Percentiles rank a stretch among this genome's conserved stretches.
These are phyloP conservation scores for Masticophis lateralis DNA, from an alignment of 2,797 vertebrate genomes.

Conservation along the genomic window DNA sequence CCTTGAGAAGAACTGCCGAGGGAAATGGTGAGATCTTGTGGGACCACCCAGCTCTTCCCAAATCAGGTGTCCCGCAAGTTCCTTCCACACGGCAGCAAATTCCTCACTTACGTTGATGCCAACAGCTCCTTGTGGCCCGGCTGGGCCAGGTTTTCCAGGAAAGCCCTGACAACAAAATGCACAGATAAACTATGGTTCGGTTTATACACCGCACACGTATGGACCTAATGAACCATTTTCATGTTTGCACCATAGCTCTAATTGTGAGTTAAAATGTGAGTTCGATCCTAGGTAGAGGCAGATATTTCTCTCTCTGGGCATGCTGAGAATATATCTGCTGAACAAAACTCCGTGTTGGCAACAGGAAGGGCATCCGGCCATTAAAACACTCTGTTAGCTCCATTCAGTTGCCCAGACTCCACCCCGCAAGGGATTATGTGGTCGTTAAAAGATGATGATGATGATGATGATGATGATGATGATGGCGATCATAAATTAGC, in stretches of 20 bases:
- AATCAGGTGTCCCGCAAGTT: background rate
- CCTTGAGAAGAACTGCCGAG: background rate
- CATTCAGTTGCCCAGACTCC: no score
- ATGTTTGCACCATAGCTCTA: background rate
- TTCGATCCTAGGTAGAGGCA: no score
- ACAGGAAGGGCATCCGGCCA: no score
- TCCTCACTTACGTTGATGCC: slow-evolving; percentile 85
- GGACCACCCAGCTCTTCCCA: background rate
- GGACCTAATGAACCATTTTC: background rate
- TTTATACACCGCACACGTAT: background rate
- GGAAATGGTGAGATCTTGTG: no score
- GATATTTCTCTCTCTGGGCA: no score
- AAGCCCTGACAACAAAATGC: slow-evolving; percentile 73
- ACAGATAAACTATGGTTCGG: background rate
- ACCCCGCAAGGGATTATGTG: no score
- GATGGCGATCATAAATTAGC: background rate
- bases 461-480: no score
- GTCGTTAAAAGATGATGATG: no score
- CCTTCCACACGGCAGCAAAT: background rate
- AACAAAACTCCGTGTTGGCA: no score
- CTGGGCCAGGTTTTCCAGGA: slow-evolving; percentile 78
- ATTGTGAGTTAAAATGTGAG: no score
- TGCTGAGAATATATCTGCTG: no score
- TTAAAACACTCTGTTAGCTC: no score
- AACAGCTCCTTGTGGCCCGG: slow-evolving; percentile 84